Evolutionary conservation across 1,140 invertebrate genomes (phyloP).

Genomic region (Lepidostoma basale): DNA sequence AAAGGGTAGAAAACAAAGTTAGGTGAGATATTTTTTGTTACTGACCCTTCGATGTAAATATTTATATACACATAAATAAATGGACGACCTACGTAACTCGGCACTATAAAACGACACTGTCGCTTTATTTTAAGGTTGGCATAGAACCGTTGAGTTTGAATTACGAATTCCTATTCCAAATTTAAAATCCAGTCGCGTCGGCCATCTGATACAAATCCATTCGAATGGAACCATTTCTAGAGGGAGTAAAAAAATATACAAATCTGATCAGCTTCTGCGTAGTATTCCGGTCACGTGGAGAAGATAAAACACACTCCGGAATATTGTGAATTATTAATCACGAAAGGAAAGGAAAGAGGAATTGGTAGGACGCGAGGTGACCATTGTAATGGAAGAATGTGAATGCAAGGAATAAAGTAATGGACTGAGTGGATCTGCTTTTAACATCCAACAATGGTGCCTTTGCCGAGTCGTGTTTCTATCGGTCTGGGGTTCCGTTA

Average conservation of each 20-base stretch:
- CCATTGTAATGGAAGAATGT: not conserved
- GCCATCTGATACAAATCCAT: not conserved
- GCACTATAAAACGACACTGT: too few species aligned
- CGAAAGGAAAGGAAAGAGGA: not conserved
- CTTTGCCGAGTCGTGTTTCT: not conserved
- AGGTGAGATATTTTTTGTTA: too few species aligned
- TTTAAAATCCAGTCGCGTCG: too few species aligned
- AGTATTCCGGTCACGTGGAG: slow-evolving; percentile 7
- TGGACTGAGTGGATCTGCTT: not conserved
- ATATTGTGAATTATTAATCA: slow-evolving; percentile 8
- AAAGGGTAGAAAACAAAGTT: too few species aligned
- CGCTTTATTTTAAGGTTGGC: too few species aligned
- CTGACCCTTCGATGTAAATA: too few species aligned
- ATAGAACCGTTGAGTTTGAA: too few species aligned
- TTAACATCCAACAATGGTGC: not conserved
- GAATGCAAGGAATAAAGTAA: not conserved
- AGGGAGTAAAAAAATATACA: not conserved
- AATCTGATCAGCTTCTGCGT: slow-evolving; percentile 8
- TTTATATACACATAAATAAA: too few species aligned
- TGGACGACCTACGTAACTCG: too few species aligned
- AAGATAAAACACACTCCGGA: slow-evolving; percentile 11
- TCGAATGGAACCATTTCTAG: not conserved
- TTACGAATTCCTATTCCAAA: too few species aligned
- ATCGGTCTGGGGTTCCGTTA: not conserved
- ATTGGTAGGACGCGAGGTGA: not conserved